Evolutionary conservation across 2,113 vertebrate species (phyloP), one percentile per base, ranked within the genome.

Genomic region (Etheostoma cragini): DNA sequence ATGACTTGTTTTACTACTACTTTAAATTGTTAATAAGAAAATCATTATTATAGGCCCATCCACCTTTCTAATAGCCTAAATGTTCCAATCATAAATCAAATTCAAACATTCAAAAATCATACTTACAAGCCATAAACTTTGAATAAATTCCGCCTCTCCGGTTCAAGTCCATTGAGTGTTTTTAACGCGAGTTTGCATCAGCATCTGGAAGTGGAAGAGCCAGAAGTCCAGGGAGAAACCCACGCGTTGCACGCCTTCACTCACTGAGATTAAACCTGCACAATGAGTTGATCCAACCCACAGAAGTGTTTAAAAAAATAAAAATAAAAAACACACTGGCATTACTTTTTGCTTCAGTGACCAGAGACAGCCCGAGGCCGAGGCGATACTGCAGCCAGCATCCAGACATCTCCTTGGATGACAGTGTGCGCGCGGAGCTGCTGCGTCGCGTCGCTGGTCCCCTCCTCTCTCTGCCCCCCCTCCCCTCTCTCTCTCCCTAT

Each of bases 371-470:
- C 50, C 72, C 68, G 61, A 89, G 80, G 70, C 69, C 61, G 78
- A 72, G 42, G 66, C 7, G 64, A n/a, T 16, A n/a, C 19, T 61
- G 82, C 75, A 66, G 78, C 38, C 77, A 79, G 85, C 82, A 81
- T 88, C 72, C 76, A 68, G 53, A 71, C 83, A 87, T 91, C 90
- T 92, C 88, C 87, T 82, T 52, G 75, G 82, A 83, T 76, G 80
- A 88, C 84, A 89, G 88, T 86, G 83, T 81, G 88, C 49, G 78
- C 53, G 78, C 47, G 57, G 73, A 80, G 87, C 82, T 92, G 89
- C 90, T 91, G 91, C 82, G 89, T 89, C 88, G 67, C 80, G 89
- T 89, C 88, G 70, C 81, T 67, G 83, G 65, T 76, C 76, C 69
- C 83, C 88, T 80, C 72, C 85, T 50, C 82, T 78, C 76, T 56